phyloP scores from a whole-genome alignment of 2,113 vertebrate genomes.

The Hippocampus comes region DNA sequence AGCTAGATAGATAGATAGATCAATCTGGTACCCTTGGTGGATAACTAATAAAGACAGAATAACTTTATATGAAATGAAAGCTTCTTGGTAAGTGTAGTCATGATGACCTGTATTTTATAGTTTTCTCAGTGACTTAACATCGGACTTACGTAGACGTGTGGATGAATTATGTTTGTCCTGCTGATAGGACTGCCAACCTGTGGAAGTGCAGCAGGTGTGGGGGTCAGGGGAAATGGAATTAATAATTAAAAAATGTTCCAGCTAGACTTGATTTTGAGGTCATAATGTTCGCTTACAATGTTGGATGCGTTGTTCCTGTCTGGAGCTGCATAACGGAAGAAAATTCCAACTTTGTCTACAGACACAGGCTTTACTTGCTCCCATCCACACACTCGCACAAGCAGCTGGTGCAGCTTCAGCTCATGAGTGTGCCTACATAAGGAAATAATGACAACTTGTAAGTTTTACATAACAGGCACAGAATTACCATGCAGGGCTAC shows the following conservation, averaged over 20 bases:
- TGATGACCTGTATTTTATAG: neutral
- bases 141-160: constrained; percentile 93
- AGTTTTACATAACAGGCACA: neutral
- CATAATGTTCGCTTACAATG: constrained; percentile 77
- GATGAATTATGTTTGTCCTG: constrained; percentile 96
- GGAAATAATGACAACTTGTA: neutral
- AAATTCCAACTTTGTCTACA: constrained; percentile 95
- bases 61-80: neutral
- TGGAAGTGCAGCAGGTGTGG: neutral
- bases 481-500: neutral
- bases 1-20: no score
- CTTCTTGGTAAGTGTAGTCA: neutral
- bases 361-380: constrained; percentile 95
- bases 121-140: neutral
- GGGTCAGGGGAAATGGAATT: neutral
- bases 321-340: constrained; percentile 94
- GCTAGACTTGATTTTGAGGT: neutral
- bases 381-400: constrained; percentile 94
- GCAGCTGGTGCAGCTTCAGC: constrained; percentile 90
- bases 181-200: constrained; percentile 95
- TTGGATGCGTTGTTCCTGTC: constrained; percentile 88
- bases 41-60: neutral
- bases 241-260: neutral
- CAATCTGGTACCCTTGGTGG: neutral
- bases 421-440: constrained; percentile 88